Conservation (phyloP, 2,113 vertebrate genomes). For the Microcebus lehilahytsara region DNA sequence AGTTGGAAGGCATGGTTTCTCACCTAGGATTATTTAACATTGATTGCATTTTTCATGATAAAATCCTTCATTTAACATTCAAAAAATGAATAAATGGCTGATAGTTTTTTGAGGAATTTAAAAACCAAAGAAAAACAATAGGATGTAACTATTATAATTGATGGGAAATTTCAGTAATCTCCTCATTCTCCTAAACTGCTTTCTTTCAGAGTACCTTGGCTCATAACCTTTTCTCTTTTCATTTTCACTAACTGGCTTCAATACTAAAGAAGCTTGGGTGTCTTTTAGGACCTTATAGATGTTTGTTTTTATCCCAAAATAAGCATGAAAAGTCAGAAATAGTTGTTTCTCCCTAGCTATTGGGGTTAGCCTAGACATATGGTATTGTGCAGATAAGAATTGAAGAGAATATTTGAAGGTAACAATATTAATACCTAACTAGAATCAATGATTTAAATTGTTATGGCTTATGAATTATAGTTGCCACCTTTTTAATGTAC, state of each 20-base stretch:
- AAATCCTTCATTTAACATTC: constrained; percentile 11
- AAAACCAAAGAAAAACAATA: constrained; percentile 12
- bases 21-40: not conserved
- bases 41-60: not conserved
- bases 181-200: not conserved
- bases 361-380: not conserved
- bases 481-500: constrained; percentile 1
- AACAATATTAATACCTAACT: constrained; percentile 38
- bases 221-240: constrained; percentile 25
- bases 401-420: constrained; percentile 9
- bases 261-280: not conserved
- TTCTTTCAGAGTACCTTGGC: constrained; percentile 10
- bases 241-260: constrained; percentile 18
- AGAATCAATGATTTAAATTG: constrained; percentile 25
- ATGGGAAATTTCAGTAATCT: not conserved
- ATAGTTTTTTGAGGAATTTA: constrained; percentile 33
- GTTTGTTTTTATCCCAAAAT: constrained; percentile 50
- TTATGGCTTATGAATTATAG: not conserved
- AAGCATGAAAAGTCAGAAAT: constrained; percentile 7
- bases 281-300: not conserved
- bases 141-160: not conserved
- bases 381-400: not conserved
- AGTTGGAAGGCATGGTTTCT: constrained; percentile 19
- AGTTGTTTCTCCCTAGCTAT: not conserved
- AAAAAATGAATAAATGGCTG: constrained; percentile 1